A percentile compares a stretch with the other conserved stretches of the same genome.
Evolutionary conservation across 1,140 invertebrate genomes (phyloP).

Genomic region (Pantala flavescens): DNA sequence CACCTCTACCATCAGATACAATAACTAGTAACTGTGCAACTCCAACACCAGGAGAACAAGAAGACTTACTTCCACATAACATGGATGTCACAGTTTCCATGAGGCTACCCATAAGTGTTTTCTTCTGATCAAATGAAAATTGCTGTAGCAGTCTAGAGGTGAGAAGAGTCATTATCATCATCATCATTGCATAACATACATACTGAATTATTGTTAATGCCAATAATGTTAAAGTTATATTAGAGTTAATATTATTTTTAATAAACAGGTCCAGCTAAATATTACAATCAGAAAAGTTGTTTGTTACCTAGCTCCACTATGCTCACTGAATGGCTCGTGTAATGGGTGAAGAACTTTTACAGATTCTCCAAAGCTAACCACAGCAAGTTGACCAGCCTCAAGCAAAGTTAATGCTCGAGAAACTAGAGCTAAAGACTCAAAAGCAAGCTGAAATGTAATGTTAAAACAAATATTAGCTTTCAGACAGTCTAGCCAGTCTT

Average conservation of each 20-base stretch:
- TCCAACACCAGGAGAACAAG: slow-evolving; percentile 38
- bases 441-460: slow-evolving; percentile 54
- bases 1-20: slow-evolving; percentile 86
- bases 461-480: slow-evolving; percentile 11
- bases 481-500: not conserved
- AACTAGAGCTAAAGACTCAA: slow-evolving; percentile 87
- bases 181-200: too few relatives aligned
- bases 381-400: slow-evolving; percentile 83
- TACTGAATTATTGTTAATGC: too few relatives aligned
- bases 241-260: too few relatives aligned
- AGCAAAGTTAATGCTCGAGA: slow-evolving; percentile 83
- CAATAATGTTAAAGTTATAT: too few relatives aligned
- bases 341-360: slow-evolving; percentile 75
- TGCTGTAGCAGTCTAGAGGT: slow-evolving; percentile 52
- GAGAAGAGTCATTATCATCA: slow-evolving; percentile 14
- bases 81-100: slow-evolving; percentile 65
- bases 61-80: slow-evolving; percentile 40
- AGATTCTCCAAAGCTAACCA: slow-evolving; percentile 87
- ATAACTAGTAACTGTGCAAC: slow-evolving; percentile 84
- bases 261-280: too few relatives aligned
- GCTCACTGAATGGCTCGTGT: slow-evolving; percentile 71
- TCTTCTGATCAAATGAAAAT: slow-evolving; percentile 68
- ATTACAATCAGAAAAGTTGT: too few relatives aligned
- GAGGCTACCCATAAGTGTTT: slow-evolving; percentile 68
- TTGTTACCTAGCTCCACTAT: slow-evolving; percentile 56